phyloP scores from a whole-genome alignment of 35 echinoderm and acorn worm genomes.

The Holothuria glaberrima region DNA sequence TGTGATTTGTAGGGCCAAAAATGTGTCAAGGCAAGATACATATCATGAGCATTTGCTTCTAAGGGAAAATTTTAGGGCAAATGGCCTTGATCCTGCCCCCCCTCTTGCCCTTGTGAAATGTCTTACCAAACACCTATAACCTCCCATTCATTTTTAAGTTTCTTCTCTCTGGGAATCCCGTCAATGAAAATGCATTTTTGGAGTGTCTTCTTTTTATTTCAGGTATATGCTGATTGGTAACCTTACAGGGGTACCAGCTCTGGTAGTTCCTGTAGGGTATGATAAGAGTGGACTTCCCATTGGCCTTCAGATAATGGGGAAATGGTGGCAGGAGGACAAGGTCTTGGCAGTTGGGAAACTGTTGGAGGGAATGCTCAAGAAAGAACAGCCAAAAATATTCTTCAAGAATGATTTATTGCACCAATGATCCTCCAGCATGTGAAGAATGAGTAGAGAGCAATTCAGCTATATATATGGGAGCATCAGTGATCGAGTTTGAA shows the following conservation, averaged over 20 bases:
- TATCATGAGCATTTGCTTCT: too few relatives aligned
- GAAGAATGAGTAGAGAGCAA: background rate
- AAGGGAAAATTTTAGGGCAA: too few relatives aligned
- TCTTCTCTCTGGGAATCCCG: too few relatives aligned
- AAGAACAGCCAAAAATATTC: conserved; percentile 38
- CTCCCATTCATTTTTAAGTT: too few relatives aligned
- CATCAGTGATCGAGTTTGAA: too few relatives aligned
- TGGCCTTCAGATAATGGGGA: conserved; percentile 84
- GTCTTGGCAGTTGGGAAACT: conserved; percentile 70
- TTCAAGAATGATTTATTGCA: conserved; percentile 35
- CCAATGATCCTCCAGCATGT: background rate
- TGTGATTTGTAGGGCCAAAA: too few relatives aligned
- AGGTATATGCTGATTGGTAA: conserved; percentile 83
- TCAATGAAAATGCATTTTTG: background rate
- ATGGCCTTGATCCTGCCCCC: too few relatives aligned
- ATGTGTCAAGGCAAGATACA: too few relatives aligned
- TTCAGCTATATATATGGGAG: too few relatives aligned
- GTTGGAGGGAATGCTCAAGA: conserved; percentile 58
- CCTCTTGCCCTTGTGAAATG: too few relatives aligned
- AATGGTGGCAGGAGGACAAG: conserved; percentile 86
- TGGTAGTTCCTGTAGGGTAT: conserved; percentile 83
- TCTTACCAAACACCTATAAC: too few relatives aligned
- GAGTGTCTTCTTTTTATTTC: background rate
- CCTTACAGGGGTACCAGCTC: conserved; percentile 70
- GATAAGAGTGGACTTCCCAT: conserved; percentile 73